phyloP scores from a whole-genome alignment of 1,140 invertebrate species.

The Chionoecetes opilio region DNA sequence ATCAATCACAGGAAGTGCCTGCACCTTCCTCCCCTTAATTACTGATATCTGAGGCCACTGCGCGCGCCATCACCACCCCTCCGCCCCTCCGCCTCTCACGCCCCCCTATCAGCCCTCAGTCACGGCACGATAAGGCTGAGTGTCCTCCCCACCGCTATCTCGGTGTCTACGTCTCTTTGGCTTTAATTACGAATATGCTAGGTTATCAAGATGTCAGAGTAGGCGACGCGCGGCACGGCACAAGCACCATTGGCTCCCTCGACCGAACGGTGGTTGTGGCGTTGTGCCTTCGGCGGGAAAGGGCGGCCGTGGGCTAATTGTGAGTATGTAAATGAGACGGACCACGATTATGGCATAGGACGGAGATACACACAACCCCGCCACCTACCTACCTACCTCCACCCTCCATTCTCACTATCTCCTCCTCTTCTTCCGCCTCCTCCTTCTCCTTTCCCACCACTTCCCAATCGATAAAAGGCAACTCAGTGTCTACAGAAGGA shows the following conservation, averaged over 20 bases:
- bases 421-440: conserved; percentile 22
- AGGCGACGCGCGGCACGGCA: conserved; percentile 19
- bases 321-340: conserved; percentile 78
- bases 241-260: conserved; percentile 37
- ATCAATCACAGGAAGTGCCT: conserved; percentile 77
- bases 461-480: conserved; percentile 67
- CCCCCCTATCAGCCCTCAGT: conserved; percentile 55
- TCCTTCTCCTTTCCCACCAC: not conserved
- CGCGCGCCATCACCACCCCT: conserved; percentile 67
- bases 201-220: conserved; percentile 79
- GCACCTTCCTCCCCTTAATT: conserved; percentile 77
- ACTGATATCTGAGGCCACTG: conserved; percentile 77
- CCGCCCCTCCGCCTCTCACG: conserved; percentile 31
- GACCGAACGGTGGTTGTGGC: conserved; percentile 45
- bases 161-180: conserved; percentile 65
- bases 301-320: conserved; percentile 74
- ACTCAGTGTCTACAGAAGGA: conserved; percentile 1
- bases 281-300: conserved; percentile 35
- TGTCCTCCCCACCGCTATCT: not conserved
- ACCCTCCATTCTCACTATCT: no score
- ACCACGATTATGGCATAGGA: conserved; percentile 77
- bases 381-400: conserved; percentile 25
- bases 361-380: conserved; percentile 52
- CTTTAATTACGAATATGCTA: conserved; percentile 79
- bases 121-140: conserved; percentile 33